phyloP scores from a whole-genome alignment of 2,797 vertebrate species.

The Mastacembelus armatus region DNA sequence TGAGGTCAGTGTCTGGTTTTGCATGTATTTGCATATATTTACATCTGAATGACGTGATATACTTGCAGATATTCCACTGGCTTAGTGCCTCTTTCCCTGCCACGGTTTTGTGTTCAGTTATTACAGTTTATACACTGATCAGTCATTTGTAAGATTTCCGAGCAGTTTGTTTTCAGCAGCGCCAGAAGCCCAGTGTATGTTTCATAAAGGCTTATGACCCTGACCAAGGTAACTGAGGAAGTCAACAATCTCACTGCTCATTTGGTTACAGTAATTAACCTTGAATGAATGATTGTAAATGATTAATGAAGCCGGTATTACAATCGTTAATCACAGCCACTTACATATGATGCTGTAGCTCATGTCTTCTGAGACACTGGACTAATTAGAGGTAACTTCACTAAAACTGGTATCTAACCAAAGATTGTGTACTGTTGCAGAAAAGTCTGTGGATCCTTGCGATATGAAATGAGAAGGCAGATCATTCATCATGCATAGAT shows the following conservation, averaged over 20 bases:
- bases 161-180: neutral
- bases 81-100: conserved; percentile 41
- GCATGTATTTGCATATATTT: conserved; percentile 83
- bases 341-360: conserved; percentile 13
- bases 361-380: neutral
- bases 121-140: conserved; percentile 37
- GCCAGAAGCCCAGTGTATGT: neutral
- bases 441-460: neutral
- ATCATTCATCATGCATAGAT: too few species aligned
- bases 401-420: neutral
- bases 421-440: neutral
- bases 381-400: conserved; percentile 1
- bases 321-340: neutral
- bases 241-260: neutral
- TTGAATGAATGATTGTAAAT: conserved; percentile 24
- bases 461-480: too few species aligned
- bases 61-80: conserved; percentile 62
- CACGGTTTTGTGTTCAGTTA: conserved; percentile 49
- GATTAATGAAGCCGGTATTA: conserved; percentile 19
- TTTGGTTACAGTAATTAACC: conserved; percentile 34
- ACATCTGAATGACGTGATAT: conserved; percentile 70
- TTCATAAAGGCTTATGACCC: conserved; percentile 15
- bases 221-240: neutral
- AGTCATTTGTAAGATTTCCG: conserved; percentile 26
- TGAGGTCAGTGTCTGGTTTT: conserved; percentile 79